Base-by-base conservation (phyloP, 2,113 vertebrate genomes). In the Ctenomys sociabilis region DNA sequence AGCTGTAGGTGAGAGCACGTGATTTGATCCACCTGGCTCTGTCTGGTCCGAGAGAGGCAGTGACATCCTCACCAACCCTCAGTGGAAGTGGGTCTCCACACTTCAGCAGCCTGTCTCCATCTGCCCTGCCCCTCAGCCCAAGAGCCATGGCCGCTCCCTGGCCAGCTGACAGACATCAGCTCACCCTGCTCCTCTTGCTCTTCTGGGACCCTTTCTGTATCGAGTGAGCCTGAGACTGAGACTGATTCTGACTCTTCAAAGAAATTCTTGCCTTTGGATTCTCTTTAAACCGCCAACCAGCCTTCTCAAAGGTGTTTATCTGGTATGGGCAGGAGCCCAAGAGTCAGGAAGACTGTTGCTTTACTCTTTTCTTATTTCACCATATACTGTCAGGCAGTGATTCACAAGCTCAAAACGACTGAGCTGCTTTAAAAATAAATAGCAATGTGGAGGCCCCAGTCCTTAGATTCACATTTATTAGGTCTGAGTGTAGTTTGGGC, bases 141-240 rank as follows among this genome's bases (percentile, higher is more conserved):
- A 63, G 57, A 70, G 45, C 9, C 19, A 17, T 32, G 43, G 66
- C 70, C 57, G 59, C 52, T 61, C 6, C 32, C 5, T 11, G 17
- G 52, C n/a, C 28, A 28, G 22, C n/a, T 0, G 16, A 54, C 40
- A 17, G 63, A 40, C 22, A 13, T 35, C 24, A 19, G 37, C 35
- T 4, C 7, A 6, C 82, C 32, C 7, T 22, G 26, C 26, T 21
- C n/a, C 49, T 17, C 22, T 35, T 19, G 72, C 9, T 64, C n/a
- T 49, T n/a, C 70, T 0, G 1, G 45, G 45, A 70, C 28, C 37
- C 35, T 35, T 32, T 72, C 37, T 4, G 37, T 24, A 0, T 2
- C 21, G n/a, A n/a, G 54, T 10, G 10, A 85, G 13, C 24, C 49
- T 63, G 63, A 64, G 13, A 21, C 43, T 0, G 28, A 89, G 59